A percentile compares a stretch with the other conserved stretches of the same genome.
phyloP scores from a whole-genome alignment of 2,888 invertebrate genomes.

The Tinea semifulvella region DNA sequence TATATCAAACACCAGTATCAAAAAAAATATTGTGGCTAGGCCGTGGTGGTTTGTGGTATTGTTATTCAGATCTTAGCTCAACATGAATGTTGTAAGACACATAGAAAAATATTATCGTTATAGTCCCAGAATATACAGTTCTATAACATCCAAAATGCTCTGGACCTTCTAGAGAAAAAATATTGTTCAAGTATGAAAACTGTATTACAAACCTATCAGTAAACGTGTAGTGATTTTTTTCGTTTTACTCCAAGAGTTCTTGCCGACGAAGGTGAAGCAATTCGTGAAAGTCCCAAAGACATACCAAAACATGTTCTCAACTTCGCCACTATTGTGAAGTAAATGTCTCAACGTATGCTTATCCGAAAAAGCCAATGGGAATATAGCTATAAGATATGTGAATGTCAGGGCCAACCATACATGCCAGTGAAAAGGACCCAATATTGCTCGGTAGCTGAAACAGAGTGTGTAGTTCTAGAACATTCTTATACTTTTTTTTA shows the following conservation, averaged over 20 bases:
- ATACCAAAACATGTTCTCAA: constrained; percentile 89
- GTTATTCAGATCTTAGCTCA: neutral
- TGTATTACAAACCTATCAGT: constrained; percentile 71
- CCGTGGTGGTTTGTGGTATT: no score
- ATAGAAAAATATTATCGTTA: no score
- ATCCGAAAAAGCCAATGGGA: constrained; percentile 79
- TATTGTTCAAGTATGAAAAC: no score
- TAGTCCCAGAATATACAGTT: no score
- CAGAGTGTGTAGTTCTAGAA: constrained; percentile 5
- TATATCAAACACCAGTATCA: no score
- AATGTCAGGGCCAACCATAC: constrained; percentile 80
- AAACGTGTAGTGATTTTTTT: constrained; percentile 75
- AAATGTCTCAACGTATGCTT: constrained; percentile 73
- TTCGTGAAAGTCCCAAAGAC: constrained; percentile 88
- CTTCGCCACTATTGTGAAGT: constrained; percentile 73
- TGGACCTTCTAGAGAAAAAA: no score
- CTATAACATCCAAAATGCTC: no score
- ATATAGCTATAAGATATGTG: constrained; percentile 76
- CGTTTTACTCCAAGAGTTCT: constrained; percentile 75
- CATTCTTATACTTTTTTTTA: neutral
- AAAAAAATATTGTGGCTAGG: constrained; percentile 2
- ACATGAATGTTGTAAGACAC: neutral
- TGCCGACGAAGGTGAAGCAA: constrained; percentile 75
- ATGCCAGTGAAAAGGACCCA: constrained; percentile 84
- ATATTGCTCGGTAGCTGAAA: constrained; percentile 79